Percentiles rank a stretch among this genome's conserved stretches.
Evolutionary conservation across 2,888 invertebrate species (phyloP).

Genomic region (Idaea straminata): DNA sequence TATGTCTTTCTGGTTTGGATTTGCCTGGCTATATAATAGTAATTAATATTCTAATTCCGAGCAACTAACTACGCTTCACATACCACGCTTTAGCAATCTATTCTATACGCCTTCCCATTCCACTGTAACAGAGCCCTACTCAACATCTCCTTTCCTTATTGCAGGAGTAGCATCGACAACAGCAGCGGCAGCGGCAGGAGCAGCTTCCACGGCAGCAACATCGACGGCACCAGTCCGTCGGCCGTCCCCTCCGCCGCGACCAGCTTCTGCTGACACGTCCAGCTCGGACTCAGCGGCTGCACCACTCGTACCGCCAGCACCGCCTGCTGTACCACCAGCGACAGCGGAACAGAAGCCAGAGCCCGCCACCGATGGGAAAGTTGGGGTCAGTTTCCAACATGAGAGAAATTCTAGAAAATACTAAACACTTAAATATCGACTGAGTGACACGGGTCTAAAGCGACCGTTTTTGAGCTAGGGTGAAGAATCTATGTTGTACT

Average conservation of each 20-base stretch:
- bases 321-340: conserved; percentile 7
- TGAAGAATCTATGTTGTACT: too few relatives aligned
- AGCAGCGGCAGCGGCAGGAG: not conserved
- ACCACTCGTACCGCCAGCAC: conserved; percentile 52
- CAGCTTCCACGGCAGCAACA: conserved; percentile 26
- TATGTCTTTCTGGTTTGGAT: too few relatives aligned
- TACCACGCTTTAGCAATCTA: not conserved
- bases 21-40: too few relatives aligned
- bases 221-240: conserved; percentile 41
- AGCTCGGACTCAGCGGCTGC: conserved; percentile 76
- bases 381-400: not conserved
- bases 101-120: not conserved
- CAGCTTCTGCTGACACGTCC: conserved; percentile 79
- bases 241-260: conserved; percentile 68
- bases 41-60: too few relatives aligned
- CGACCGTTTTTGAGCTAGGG: too few relatives aligned
- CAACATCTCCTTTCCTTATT: conserved; percentile 15
- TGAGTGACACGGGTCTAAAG: too few relatives aligned
- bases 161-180: conserved; percentile 1
- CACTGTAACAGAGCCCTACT: not conserved
- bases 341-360: conserved; percentile 22
- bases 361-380: conserved; percentile 8
- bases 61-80: conserved; percentile 3
- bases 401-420: too few relatives aligned
- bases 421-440: too few relatives aligned